phyloP scores from a whole-genome alignment of 2,888 invertebrate species.

The Gastracanthus pulcherrimus region DNA sequence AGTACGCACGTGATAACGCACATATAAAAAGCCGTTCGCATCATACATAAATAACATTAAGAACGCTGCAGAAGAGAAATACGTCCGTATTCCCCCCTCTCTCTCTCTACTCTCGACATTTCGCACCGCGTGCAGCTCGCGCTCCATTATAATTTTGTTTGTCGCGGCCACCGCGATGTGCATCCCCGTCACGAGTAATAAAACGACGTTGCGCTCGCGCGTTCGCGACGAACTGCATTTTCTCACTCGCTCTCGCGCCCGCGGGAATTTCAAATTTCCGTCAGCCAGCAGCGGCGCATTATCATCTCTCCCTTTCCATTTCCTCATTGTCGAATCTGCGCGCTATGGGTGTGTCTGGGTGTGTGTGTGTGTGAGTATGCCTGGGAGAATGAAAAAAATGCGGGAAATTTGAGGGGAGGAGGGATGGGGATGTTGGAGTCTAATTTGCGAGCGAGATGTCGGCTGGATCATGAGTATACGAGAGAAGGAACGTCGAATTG shows the following conservation, averaged over 20 bases:
- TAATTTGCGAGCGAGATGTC: too few relatives aligned
- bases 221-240: neutral
- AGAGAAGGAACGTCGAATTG: neutral
- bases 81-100: too few relatives aligned
- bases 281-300: conserved; percentile 43
- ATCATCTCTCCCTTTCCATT: conserved; percentile 20
- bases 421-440: neutral
- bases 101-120: too few relatives aligned
- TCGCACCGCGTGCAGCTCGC: neutral
- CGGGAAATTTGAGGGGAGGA: neutral
- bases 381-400: neutral
- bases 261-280: conserved; percentile 59
- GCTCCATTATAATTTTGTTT: conserved; percentile 45
- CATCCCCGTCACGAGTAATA: conserved; percentile 32
- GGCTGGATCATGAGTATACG: too few relatives aligned
- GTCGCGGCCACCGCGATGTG: neutral
- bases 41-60: conserved; percentile 26
- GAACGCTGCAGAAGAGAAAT: conserved; percentile 21
- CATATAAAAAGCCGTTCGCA: conserved; percentile 17
- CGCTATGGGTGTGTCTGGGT: too few relatives aligned
- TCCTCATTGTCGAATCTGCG: conserved; percentile 8
- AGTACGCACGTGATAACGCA: neutral
- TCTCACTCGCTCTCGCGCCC: conserved; percentile 34
- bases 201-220: conserved; percentile 5
- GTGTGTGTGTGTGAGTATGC: too few relatives aligned